Conservation (phyloP, 1,140 invertebrate genomes). For the Pantala flavescens region DNA sequence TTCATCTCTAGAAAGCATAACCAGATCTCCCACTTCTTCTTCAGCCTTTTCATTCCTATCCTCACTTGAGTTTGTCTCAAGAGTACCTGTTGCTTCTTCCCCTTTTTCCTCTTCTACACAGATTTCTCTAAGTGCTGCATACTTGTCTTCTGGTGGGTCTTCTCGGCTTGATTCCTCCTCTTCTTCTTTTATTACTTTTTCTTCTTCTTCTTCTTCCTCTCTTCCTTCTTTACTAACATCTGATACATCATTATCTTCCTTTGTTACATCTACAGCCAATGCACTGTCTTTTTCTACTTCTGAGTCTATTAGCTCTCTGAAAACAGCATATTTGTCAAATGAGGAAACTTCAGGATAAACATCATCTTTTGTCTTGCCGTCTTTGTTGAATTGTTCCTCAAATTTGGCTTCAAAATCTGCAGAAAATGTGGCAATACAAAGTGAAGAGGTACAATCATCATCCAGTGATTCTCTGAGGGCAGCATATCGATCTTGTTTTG, state of each 20-base stretch:
- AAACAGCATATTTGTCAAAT: conserved; percentile 72
- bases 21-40: conserved; percentile 28
- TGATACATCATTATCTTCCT: neutral
- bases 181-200: conserved; percentile 19
- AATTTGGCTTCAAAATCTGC: conserved; percentile 42
- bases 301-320: conserved; percentile 52
- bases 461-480: conserved; percentile 26
- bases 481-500: conserved; percentile 18
- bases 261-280: neutral
- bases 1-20: conserved; percentile 26
- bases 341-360: conserved; percentile 30
- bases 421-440: conserved; percentile 39
- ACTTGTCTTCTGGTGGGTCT: conserved; percentile 42
- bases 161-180: conserved; percentile 24
- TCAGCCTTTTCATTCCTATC: conserved; percentile 21
- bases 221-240: neutral
- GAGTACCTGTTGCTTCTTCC: conserved; percentile 21
- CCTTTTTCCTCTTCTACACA: conserved; percentile 44
- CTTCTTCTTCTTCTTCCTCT: conserved; percentile 5
- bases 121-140: conserved; percentile 58
- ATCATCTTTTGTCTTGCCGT: conserved; percentile 18
- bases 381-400: conserved; percentile 24
- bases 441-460: conserved; percentile 23
- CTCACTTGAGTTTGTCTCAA: conserved; percentile 1
- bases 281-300: conserved; percentile 22